Base-by-base conservation (phyloP, 2,888 invertebrate genomes). In the Oxyteleia sp. region DNA sequence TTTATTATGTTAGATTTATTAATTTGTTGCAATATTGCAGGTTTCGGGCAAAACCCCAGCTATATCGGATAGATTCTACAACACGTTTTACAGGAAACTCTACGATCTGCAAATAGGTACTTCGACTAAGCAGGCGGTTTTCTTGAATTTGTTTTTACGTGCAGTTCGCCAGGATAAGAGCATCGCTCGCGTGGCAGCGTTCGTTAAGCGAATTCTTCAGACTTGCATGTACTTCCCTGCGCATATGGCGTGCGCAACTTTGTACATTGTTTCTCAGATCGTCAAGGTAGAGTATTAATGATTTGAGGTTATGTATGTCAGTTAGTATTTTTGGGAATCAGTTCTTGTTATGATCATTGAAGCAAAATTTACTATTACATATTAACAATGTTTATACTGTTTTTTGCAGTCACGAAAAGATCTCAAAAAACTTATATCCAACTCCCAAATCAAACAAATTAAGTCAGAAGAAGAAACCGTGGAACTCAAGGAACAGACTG, bases 151-250 rank as follows among this genome's bases (percentile, higher is more conserved):
- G n/a, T n/a, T n/a, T n/a, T n/a, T n/a, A n/a, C n/a, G n/a, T n/a
- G n/a, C n/a, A n/a, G 94, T 99, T 88, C 71, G 76, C 0, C 4
- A 45, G 7, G 99, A 99, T 94, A 94, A 94, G 4, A 96, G 96
- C 86, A 91, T 95, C 0, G 93, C 95, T 3, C 94, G 99, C 57
- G 95, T 97, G 0, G 95, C 96, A 90, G 96, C 98, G 0, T 98
- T 99, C 91, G 93, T 98, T 0, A 99, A 99, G 94, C 23, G 23
- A 23, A 23, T 98, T 69, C 94, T 98, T 8, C 97, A 97, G 94
- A 94, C 95, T 59, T 94, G 96, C n/a, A 93, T 96, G 15, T 96
- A 96, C 87, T 95, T 96, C 91, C 95, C 96, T 11, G 96, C 98
- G 0, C 95, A 96, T 64, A 96, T 98, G 91, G 94, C 96, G 0